Percentiles rank a stretch among this genome's conserved stretches.
Evolutionary conservation across 2,888 invertebrate species (phyloP).

Genomic region (Syrista parreyssii): DNA sequence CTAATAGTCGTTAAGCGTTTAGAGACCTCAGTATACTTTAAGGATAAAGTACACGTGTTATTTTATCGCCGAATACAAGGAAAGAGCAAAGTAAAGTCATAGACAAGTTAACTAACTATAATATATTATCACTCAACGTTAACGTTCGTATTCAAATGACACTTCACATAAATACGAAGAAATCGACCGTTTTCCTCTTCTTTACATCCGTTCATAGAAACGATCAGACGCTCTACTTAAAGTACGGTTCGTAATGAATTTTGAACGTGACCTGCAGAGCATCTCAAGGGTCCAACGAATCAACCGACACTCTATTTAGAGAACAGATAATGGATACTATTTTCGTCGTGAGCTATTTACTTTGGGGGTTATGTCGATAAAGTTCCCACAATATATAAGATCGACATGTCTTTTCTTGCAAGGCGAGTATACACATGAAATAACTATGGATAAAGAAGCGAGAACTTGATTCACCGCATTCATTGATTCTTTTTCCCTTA

Average conservation of each 20-base stretch:
- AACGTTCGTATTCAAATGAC: background rate
- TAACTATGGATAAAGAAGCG: background rate
- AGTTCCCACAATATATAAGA: background rate
- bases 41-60: background rate
- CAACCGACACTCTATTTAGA: constrained; percentile 40
- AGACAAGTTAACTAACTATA: background rate
- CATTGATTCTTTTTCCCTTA: background rate
- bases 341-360: constrained; percentile 41
- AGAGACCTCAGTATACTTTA: background rate
- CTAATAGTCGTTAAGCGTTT: background rate
- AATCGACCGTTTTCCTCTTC: background rate
- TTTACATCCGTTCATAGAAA: background rate
- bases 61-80: background rate
- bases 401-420: too few species aligned
- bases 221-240: background rate
- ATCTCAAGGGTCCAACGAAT: background rate
- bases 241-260: background rate
- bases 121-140: background rate
- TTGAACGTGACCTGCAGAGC: background rate
- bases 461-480: background rate
- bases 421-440: background rate
- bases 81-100: background rate
- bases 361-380: constrained; percentile 30
- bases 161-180: background rate
- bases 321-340: constrained; percentile 38